Percentiles rank a stretch among this genome's conserved stretches.
Conservation (phyloP, 2,888 invertebrate species). For the Graphium colonna region DNA sequence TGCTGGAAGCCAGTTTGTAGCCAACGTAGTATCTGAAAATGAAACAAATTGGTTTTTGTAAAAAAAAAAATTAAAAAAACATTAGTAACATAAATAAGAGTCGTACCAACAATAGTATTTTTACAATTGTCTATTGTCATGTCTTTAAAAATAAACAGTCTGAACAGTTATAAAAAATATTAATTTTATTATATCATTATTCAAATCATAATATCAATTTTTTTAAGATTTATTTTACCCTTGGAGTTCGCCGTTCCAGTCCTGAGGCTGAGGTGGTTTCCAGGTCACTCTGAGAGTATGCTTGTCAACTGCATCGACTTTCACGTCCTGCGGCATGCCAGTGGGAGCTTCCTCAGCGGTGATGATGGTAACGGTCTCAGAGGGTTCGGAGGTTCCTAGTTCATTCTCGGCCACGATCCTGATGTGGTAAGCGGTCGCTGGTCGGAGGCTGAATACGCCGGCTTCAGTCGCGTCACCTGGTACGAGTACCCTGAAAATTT, state of each 20-base stretch:
- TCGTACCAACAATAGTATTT: too few species aligned
- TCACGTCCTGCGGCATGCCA: slow-evolving; percentile 90
- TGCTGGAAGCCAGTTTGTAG: slow-evolving; percentile 90
- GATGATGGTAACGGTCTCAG: slow-evolving; percentile 95
- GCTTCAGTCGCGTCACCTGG: slow-evolving; percentile 95
- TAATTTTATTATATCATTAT: not conserved
- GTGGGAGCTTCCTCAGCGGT: slow-evolving; percentile 96
- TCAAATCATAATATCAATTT: not conserved
- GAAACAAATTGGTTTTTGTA: slow-evolving; percentile 33
- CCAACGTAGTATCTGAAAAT: slow-evolving; percentile 92
- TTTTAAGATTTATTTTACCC: too few species aligned
- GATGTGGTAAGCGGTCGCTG: slow-evolving; percentile 95
- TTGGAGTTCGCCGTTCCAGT: slow-evolving; percentile 95
- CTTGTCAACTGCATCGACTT: slow-evolving; percentile 93
- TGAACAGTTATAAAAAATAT: too few species aligned
- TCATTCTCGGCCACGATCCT: slow-evolving; percentile 96
- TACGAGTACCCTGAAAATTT: slow-evolving; percentile 83
- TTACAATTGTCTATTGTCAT: too few species aligned
- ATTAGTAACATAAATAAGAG: too few species aligned
- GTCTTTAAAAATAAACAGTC: too few species aligned
- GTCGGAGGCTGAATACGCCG: slow-evolving; percentile 92
- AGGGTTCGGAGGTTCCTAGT: slow-evolving; percentile 94
- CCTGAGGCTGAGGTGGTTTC: slow-evolving; percentile 93
- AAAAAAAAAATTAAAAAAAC: not conserved
- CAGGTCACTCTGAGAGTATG: slow-evolving; percentile 92